Percentiles rank a stretch among this genome's conserved stretches.
phyloP scores from a whole-genome alignment of 37 sponge, comb jelly and placozoan genomes.

The Tethya wilhelma region DNA sequence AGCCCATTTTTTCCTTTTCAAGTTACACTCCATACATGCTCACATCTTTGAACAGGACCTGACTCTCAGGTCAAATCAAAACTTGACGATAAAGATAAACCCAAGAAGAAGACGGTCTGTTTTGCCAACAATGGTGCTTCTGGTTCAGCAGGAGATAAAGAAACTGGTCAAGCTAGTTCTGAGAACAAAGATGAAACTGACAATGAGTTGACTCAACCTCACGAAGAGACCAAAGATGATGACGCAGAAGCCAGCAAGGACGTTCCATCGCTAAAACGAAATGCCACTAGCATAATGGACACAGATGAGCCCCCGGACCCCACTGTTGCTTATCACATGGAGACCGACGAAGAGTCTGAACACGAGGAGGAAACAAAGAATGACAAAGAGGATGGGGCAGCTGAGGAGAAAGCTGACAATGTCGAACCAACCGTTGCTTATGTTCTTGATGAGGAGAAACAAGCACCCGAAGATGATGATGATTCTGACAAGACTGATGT shows the following conservation, averaged over 20 bases:
- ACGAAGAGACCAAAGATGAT: neutral
- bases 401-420: neutral
- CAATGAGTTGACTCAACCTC: neutral
- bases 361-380: constrained; percentile 12
- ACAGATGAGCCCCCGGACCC: neutral
- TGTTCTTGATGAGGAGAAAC: constrained; percentile 1
- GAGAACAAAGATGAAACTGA: neutral
- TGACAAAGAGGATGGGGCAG: neutral
- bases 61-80: no score
- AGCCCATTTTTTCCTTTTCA: neutral
- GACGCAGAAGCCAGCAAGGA: neutral
- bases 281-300: neutral
- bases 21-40: no score
- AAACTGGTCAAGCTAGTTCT: neutral
- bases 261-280: neutral
- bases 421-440: constrained; percentile 62
- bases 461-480: neutral
- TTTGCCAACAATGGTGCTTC: neutral
- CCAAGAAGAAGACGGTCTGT: constrained; percentile 6
- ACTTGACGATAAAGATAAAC: no score
- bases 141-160: neutral
- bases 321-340: constrained; percentile 12
- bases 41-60: no score
- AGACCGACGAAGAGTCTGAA: no score
- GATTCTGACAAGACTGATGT: neutral